Evolutionary conservation across 2,888 invertebrate genomes (phyloP).

Genomic region (Synergus itoensis): DNA sequence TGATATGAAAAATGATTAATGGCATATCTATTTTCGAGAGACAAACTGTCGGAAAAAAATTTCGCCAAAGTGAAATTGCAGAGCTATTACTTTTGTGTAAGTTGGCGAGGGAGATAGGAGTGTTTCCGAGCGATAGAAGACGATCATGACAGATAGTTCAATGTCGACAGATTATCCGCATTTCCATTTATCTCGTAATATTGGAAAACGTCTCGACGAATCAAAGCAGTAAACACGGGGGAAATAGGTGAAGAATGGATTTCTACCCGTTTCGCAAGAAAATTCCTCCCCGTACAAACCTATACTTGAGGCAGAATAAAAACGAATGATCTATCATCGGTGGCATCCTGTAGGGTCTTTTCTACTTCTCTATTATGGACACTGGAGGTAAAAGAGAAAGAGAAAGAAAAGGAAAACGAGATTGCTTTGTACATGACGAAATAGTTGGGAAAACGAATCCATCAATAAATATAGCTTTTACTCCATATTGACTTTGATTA

Average conservation of each 20-base stretch:
- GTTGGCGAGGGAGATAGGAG: neutral
- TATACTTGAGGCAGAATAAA: neutral
- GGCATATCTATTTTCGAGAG: neutral
- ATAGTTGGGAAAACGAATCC: neutral
- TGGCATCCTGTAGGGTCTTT: neutral
- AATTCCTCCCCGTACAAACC: neutral
- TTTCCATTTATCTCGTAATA: slow-evolving; percentile 21
- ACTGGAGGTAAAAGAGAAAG: neutral
- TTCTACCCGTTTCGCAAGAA: neutral
- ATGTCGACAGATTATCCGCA: neutral
- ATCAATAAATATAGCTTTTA: neutral
- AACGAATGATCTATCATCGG: too few relatives aligned
- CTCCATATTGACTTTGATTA: neutral
- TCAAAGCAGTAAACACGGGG: neutral
- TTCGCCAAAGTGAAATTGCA: neutral
- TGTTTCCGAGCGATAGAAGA: neutral
- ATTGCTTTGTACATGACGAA: neutral
- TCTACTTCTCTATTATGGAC: neutral
- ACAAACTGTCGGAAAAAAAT: neutral
- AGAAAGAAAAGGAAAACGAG: neutral
- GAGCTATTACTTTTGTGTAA: neutral
- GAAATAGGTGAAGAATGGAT: slow-evolving; percentile 16
- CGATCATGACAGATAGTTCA: slow-evolving; percentile 30
- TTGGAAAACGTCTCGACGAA: slow-evolving; percentile 2
- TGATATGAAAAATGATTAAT: neutral